Evolutionary conservation across 2,888 invertebrate genomes (phyloP).

Genomic region (Amblyjoppa fuscipennis): DNA sequence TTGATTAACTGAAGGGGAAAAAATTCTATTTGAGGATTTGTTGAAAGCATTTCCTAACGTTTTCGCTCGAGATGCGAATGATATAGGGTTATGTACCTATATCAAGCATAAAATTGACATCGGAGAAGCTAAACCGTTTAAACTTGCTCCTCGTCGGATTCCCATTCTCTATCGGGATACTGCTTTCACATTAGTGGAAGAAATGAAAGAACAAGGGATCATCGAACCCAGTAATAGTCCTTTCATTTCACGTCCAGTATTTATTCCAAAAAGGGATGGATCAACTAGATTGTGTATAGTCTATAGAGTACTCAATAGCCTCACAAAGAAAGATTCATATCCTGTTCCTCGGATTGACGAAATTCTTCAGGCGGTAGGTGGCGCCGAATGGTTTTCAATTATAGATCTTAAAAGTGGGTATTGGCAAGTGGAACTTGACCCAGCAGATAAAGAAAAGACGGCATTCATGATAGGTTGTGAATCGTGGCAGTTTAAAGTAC

Average conservation of each 20-base stretch:
- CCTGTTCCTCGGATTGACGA: constrained; percentile 30
- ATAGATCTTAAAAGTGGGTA: constrained; percentile 20
- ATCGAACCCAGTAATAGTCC: constrained; percentile 42
- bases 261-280: not conserved
- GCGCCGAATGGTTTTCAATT: not conserved
- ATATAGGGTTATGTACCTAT: not conserved
- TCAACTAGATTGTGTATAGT: constrained; percentile 37
- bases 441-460: constrained; percentile 24
- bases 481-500: constrained; percentile 44
- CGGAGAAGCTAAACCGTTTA: not conserved
- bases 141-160: constrained; percentile 15
- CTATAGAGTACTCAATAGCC: constrained; percentile 20
- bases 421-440: constrained; percentile 26
- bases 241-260: constrained; percentile 7
- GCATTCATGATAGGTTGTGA: constrained; percentile 29
- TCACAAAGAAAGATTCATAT: constrained; percentile 41
- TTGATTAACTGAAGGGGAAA: not conserved
- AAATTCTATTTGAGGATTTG: not conserved
- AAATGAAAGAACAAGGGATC: constrained; percentile 12
- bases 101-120: not conserved
- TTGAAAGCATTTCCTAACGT: not conserved
- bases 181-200: constrained; percentile 16
- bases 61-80: constrained; percentile 11
- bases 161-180: constrained; percentile 31
- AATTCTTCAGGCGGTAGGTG: constrained; percentile 1